Conservation (phyloP, 2,797 vertebrate species). For the Leuciscus waleckii region DNA sequence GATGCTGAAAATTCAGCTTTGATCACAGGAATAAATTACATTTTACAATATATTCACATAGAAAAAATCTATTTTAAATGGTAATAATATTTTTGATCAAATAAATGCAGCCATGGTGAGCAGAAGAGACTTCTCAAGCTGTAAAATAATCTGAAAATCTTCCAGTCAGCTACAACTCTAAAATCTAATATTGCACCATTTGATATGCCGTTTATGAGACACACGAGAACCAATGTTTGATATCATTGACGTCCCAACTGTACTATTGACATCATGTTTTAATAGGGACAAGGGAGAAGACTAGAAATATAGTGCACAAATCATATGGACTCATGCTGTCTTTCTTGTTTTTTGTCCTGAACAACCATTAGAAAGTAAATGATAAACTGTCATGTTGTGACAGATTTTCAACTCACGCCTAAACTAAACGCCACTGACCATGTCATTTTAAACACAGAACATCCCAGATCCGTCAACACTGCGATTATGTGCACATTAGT, state of each 20-base stretch:
- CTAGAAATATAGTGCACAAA: neutral
- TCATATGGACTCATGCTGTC: neutral
- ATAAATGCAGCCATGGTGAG: neutral
- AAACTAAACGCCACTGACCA: constrained; percentile 29
- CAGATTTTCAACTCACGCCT: neutral
- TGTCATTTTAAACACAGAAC: constrained; percentile 3
- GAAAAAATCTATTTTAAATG: neutral
- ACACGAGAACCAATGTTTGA: neutral
- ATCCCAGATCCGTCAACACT: constrained; percentile 38
- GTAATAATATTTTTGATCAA: neutral
- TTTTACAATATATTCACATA: rapidly evolving
- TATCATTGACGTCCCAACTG: neutral
- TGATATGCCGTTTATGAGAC: neutral
- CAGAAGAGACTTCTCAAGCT: too few species aligned
- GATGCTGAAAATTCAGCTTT: neutral
- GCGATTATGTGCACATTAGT: constrained; percentile 48
- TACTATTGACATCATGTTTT: neutral
- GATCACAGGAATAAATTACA: neutral
- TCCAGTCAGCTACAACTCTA: neutral
- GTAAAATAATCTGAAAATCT: neutral
- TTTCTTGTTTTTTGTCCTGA: neutral
- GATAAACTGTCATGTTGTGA: neutral
- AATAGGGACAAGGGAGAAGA: neutral
- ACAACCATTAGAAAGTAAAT: neutral
- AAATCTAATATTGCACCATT: neutral